These are phyloP conservation scores for Anodontia alba DNA, from an alignment of 2,888 invertebrate genomes.

Conservation along the genomic window DNA sequence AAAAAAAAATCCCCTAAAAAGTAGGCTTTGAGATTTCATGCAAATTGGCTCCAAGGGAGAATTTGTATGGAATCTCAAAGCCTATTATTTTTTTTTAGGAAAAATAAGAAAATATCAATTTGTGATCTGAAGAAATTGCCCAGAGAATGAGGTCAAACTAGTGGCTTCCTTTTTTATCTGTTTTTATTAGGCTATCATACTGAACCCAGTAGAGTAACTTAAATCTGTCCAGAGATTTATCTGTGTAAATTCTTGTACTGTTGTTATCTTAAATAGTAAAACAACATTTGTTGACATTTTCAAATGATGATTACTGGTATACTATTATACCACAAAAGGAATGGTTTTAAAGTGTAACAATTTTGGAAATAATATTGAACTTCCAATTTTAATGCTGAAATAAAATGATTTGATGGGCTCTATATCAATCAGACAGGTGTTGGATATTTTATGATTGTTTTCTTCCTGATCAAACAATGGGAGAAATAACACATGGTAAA, in stretches of 20 bases:
- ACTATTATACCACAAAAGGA: not conserved
- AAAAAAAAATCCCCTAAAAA: no score
- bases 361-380: no score
- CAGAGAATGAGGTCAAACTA: no score
- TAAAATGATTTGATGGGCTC: no score
- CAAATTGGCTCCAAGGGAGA: no score
- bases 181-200: not conserved
- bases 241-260: not conserved
- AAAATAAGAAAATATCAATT: no score
- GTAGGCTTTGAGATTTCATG: no score
- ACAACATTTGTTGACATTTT: not conserved
- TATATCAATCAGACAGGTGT: not conserved
- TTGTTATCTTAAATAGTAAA: constrained; percentile 1
- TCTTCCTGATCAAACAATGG: not conserved
- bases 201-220: not conserved
- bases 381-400: no score
- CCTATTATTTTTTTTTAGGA: no score
- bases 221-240: not conserved
- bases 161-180: constrained; percentile 4
- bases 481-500: not conserved
- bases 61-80: no score
- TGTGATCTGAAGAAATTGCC: no score
- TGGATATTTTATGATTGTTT: not conserved
- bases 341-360: no score
- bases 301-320: not conserved